phyloP scores from a whole-genome alignment of 1,140 invertebrate species.

The Stegodyphus mimosarum region DNA sequence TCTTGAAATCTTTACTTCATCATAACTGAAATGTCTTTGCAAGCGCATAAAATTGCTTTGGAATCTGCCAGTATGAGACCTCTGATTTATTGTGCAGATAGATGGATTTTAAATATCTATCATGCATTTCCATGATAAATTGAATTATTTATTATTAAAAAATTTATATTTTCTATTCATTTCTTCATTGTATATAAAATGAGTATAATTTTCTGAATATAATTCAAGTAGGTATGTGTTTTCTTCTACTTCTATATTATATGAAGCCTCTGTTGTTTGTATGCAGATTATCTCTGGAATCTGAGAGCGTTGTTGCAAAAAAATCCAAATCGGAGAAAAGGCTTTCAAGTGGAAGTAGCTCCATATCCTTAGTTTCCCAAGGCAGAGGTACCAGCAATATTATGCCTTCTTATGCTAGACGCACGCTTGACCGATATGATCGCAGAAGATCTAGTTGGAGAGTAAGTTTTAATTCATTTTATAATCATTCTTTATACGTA shows the following conservation, averaged over 20 bases:
- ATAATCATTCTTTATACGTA: too few relatives aligned
- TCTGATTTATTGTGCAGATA: too few relatives aligned
- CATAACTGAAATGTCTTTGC: too few relatives aligned
- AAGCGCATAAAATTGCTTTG: too few relatives aligned
- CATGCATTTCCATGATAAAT: too few relatives aligned
- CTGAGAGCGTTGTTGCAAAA: slow-evolving; percentile 45
- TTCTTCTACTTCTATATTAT: too few relatives aligned
- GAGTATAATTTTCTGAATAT: too few relatives aligned
- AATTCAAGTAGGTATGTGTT: background rate
- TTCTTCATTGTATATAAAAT: background rate
- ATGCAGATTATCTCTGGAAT: slow-evolving; percentile 46
- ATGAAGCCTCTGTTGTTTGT: background rate
- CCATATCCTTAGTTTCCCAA: slow-evolving; percentile 52
- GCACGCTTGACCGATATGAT: slow-evolving; percentile 50
- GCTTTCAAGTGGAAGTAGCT: slow-evolving; percentile 43
- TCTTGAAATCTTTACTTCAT: too few relatives aligned
- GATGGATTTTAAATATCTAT: too few relatives aligned
- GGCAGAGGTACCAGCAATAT: slow-evolving; percentile 40
- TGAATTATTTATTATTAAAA: background rate
- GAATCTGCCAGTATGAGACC: too few relatives aligned
- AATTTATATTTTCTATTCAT: background rate
- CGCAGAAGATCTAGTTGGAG: slow-evolving; percentile 57
- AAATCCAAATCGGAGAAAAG: slow-evolving; percentile 43
- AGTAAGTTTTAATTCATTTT: slow-evolving; percentile 10
- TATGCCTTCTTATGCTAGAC: slow-evolving; percentile 45